These are phyloP conservation scores for Acronicta leporina DNA, from an alignment of 2,888 invertebrate species.

Conservation along the genomic window DNA sequence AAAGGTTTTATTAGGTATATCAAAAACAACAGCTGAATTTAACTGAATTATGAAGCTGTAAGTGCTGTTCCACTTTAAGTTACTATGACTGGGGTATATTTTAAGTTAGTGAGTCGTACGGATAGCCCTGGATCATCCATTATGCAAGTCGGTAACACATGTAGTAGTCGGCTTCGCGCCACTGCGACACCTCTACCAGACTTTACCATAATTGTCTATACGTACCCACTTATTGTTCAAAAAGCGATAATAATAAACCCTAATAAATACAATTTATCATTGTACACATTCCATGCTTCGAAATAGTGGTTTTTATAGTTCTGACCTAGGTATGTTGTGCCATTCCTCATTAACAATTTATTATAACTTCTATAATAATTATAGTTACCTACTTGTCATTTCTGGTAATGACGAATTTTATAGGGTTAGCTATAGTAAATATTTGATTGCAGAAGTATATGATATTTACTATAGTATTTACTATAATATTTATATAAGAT, in stretches of 20 bases:
- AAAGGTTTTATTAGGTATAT: too few species aligned
- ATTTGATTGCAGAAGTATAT: background rate
- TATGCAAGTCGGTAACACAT: conserved; percentile 86
- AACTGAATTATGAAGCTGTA: background rate
- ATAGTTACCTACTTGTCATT: conserved; percentile 5
- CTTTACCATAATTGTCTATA: conserved; percentile 84
- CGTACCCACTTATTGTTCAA: conserved; percentile 69
- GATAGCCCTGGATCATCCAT: conserved; percentile 79
- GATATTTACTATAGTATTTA: too few species aligned
- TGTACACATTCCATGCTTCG: conserved; percentile 32
- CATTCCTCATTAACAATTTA: conserved; percentile 5
- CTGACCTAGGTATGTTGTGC: conserved; percentile 3
- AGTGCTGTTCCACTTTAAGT: conserved; percentile 13
- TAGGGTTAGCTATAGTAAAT: too few species aligned
- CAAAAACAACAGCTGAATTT: background rate
- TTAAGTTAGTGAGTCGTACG: conserved; percentile 31
- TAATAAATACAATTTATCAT: conserved; percentile 61
- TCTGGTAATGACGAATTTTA: too few species aligned
- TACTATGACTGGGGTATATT: conserved; percentile 15
- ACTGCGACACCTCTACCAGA: conserved; percentile 78
- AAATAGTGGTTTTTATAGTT: conserved; percentile 26
- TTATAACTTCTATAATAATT: background rate
- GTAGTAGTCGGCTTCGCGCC: conserved; percentile 71
- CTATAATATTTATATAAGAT: too few species aligned
- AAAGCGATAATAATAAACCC: conserved; percentile 59